These are phyloP conservation scores for Thymelicus sylvestris DNA, from an alignment of 2,888 invertebrate species.

Conservation along the genomic window DNA sequence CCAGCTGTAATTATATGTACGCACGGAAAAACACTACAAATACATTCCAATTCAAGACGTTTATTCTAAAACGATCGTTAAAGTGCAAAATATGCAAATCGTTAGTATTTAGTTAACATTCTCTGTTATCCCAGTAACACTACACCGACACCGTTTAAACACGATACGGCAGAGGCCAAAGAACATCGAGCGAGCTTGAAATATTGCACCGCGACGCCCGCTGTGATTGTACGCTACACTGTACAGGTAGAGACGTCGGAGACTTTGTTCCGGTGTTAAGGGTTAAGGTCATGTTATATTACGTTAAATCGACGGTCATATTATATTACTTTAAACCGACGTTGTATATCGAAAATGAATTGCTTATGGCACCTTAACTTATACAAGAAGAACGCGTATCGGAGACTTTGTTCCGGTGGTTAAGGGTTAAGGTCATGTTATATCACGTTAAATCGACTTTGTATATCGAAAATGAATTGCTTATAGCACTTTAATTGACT, in stretches of 20 bases:
- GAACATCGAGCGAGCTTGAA: constrained; percentile 48
- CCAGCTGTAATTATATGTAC: background rate
- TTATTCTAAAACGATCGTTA: constrained; percentile 4
- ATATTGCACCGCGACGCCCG: constrained; percentile 54
- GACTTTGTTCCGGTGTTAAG: constrained; percentile 7
- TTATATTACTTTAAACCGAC: background rate
- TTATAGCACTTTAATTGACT: no score
- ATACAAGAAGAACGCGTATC: constrained; percentile 15
- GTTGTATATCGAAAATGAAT: background rate
- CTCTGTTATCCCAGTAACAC: constrained; percentile 17
- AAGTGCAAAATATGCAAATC: constrained; percentile 12
- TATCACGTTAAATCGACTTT: background rate
- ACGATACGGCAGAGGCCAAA: constrained; percentile 61
- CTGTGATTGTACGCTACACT: constrained; percentile 50
- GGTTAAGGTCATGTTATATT: background rate
- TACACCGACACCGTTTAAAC: constrained; percentile 45
- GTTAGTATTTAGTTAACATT: constrained; percentile 13
- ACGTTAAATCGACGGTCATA: background rate
- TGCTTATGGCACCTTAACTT: no score
- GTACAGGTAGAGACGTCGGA: constrained; percentile 18
- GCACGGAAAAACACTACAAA: background rate
- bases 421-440: background rate
- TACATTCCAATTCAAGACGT: background rate
- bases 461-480: background rate
- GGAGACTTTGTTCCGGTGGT: constrained; percentile 9